Conservation (phyloP, 2,113 vertebrate genomes). For the Microtus oregoni region DNA sequence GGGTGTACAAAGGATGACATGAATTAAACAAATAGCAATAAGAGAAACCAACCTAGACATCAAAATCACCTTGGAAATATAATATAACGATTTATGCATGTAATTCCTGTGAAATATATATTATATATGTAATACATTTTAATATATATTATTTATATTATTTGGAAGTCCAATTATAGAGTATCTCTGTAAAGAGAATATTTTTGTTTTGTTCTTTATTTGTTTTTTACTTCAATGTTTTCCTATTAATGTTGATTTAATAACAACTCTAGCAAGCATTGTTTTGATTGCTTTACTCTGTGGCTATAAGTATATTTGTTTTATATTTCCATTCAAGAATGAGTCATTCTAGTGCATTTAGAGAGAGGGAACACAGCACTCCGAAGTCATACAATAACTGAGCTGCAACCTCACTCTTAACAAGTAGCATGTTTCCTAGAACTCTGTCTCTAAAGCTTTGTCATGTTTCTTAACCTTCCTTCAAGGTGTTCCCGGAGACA, state of each 20-base stretch:
- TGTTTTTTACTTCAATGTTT: background rate
- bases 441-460: background rate
- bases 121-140: background rate
- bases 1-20: no score
- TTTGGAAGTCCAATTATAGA: background rate
- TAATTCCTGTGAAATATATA: background rate
- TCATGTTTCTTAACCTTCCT: background rate
- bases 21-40: background rate
- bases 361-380: background rate
- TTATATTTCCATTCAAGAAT: background rate
- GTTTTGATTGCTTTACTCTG: background rate
- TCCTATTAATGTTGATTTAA: background rate
- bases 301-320: background rate
- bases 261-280: fast-evolving
- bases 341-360: background rate
- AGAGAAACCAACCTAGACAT: background rate
- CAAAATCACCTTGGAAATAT: background rate
- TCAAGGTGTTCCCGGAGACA: background rate
- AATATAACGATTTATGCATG: background rate
- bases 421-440: background rate
- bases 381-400: background rate
- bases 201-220: background rate
- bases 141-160: background rate
- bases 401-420: background rate
- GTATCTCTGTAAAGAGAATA: background rate